A percentile compares a stretch with the other conserved stretches of the same genome.
Evolutionary conservation across 2,888 invertebrate genomes (phyloP).

Genomic region (Notocelia uddmanniana): DNA sequence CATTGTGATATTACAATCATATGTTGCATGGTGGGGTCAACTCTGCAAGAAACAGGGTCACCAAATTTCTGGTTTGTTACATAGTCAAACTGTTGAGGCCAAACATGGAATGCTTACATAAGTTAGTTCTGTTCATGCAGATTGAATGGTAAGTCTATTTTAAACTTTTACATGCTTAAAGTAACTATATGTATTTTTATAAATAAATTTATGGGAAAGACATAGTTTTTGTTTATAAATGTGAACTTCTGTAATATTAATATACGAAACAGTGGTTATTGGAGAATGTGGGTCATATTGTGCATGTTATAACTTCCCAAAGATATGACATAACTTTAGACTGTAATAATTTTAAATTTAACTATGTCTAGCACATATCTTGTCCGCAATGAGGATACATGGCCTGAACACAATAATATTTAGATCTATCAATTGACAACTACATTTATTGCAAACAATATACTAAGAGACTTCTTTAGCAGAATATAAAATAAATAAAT

Average conservation of each 20-base stretch:
- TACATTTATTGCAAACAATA: no score
- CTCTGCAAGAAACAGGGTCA: constrained; percentile 15
- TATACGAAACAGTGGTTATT: no score
- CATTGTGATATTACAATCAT: constrained; percentile 10
- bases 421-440: neutral
- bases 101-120: neutral
- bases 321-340: no score
- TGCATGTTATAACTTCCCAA: no score
- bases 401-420: neutral
- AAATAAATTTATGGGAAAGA: no score
- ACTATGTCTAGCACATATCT: no score
- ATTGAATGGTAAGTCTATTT: constrained; percentile 7
- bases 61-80: constrained; percentile 6
- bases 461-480: no score
- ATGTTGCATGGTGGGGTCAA: constrained; percentile 8
- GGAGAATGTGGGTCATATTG: no score
- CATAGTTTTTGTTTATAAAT: no score
- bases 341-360: no score
- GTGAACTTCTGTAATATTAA: neutral
- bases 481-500: no score
- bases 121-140: neutral
- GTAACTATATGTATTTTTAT: neutral
- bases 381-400: neutral
- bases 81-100: constrained; percentile 1
- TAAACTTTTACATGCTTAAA: neutral